Base-by-base conservation (phyloP, 53 echinoderm and acorn worm species). In the Patiria pectinifera region DNA sequence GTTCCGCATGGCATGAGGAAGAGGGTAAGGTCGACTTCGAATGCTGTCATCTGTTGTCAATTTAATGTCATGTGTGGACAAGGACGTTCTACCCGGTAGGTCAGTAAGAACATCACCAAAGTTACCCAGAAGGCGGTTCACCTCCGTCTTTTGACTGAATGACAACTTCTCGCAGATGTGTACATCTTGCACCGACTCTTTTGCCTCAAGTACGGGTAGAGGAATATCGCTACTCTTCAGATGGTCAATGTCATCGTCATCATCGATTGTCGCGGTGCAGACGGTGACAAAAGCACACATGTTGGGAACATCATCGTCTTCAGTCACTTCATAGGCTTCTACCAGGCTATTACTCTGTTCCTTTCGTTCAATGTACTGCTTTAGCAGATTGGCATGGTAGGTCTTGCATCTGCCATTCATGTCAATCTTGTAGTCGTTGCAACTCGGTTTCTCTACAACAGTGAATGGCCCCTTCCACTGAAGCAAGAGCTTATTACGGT, bases 381-480 rank as follows among this genome's bases (percentile, higher is more conserved):
- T 94, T 21, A 91, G 91, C 12, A 94, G 61, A 48, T 94, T 94
- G 43, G 94, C 94, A 71, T 94, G 94, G 75, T 69, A 91, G 4
- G 86, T 91, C 25, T 80, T 91, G 3, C 80, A 49, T 61, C 75
- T 80, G 44, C 80, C 49, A 11, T 91, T 91, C 48, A 90, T 53
- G 69, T 95, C 93, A n/a, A 95, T 82, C 11, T 58, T 91, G 79
- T 93, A 93, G 84, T 93, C 93, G 44, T 83, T 76, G 14, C 15
- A 44, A 22, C 82, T 83, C 18, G 49, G n/a, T 79, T 85, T 95
- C 48, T 88, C 93, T 9, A 83, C 49, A 26, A 95, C 75, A 3
- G 69, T 49, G 76, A 94, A 96, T 46, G 94, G 96, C 4, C 94
- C 96, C 69, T 92, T 92, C 94, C 96, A 96, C 46, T 96, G 91